Evolutionary conservation across 2,888 invertebrate species (phyloP).

Genomic region (Acleris sparsana): DNA sequence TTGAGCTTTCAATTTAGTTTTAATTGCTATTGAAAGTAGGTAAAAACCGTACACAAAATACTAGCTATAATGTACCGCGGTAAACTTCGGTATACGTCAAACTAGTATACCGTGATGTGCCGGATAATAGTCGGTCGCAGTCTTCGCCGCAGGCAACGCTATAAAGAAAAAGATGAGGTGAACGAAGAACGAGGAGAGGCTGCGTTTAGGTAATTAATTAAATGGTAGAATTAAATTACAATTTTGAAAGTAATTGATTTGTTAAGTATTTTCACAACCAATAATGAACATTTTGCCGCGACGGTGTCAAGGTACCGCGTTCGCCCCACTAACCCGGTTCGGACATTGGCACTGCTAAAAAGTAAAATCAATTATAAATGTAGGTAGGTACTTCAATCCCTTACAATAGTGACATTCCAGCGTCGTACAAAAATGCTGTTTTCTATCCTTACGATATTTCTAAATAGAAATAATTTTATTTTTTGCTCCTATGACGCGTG

Average conservation of each 20-base stretch:
- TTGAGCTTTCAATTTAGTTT: too few relatives aligned
- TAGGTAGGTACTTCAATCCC: neutral
- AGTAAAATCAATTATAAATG: slow-evolving; percentile 13
- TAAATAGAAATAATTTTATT: too few relatives aligned
- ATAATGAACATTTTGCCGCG: slow-evolving; percentile 35
- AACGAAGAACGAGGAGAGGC: neutral
- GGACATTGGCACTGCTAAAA: slow-evolving; percentile 37
- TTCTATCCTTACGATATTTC: too few relatives aligned
- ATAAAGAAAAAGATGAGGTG: too few relatives aligned
- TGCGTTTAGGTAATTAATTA: slow-evolving; percentile 24
- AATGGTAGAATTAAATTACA: slow-evolving; percentile 20
- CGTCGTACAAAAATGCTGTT: slow-evolving; percentile 1
- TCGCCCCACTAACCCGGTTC: slow-evolving; percentile 59
- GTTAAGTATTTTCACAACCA: slow-evolving; percentile 39
- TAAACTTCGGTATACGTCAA: too few relatives aligned
- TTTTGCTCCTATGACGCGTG: neutral
- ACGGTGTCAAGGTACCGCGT: slow-evolving; percentile 62
- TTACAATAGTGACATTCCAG: neutral
- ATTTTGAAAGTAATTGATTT: slow-evolving; percentile 42
- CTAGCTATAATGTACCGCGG: too few relatives aligned
- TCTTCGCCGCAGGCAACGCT: too few relatives aligned
- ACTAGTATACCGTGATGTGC: too few relatives aligned
- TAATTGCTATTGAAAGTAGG: too few relatives aligned
- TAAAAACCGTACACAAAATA: too few relatives aligned
- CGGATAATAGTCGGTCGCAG: too few relatives aligned